Conservation (phyloP, 1,140 invertebrate genomes). For the Lysiphlebus fabarum region DNA sequence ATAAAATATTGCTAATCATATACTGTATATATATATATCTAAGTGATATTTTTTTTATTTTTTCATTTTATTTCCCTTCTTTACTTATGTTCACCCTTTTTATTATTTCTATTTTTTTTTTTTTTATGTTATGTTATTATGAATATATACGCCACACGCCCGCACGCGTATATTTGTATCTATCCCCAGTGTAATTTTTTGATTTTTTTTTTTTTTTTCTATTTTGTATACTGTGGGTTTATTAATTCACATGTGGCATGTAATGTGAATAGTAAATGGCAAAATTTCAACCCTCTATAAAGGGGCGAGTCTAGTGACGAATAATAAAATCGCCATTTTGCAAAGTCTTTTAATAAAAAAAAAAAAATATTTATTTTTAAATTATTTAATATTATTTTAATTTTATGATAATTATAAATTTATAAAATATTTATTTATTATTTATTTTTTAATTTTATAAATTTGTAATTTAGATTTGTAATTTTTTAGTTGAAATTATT, state of each 20-base stretch:
- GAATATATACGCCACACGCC: conserved; percentile 1
- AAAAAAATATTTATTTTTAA: too few relatives aligned
- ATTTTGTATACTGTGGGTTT: conserved; percentile 19
- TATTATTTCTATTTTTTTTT: background rate
- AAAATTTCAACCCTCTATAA: too few relatives aligned
- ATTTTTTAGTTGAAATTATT: too few relatives aligned
- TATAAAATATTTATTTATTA: too few relatives aligned
- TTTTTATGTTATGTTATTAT: conserved; percentile 3
- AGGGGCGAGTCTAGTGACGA: too few relatives aligned
- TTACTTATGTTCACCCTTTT: background rate
- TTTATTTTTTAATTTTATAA: too few relatives aligned
- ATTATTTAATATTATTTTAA: too few relatives aligned
- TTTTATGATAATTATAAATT: too few relatives aligned
- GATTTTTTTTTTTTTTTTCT: background rate
- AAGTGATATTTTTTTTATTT: conserved; percentile 8
- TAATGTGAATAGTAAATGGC: background rate
- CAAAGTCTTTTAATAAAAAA: too few relatives aligned
- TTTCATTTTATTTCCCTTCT: conserved; percentile 12
- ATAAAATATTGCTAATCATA: conserved; percentile 58
- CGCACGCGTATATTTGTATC: background rate
- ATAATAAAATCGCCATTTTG: too few relatives aligned
- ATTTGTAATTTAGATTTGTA: too few relatives aligned
- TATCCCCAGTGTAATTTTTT: background rate
- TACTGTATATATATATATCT: conserved; percentile 45
- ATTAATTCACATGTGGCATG: conserved; percentile 22